These are phyloP conservation scores for Acanthosepion pharaonis DNA, from an alignment of 2,888 invertebrate species.

Conservation along the genomic window DNA sequence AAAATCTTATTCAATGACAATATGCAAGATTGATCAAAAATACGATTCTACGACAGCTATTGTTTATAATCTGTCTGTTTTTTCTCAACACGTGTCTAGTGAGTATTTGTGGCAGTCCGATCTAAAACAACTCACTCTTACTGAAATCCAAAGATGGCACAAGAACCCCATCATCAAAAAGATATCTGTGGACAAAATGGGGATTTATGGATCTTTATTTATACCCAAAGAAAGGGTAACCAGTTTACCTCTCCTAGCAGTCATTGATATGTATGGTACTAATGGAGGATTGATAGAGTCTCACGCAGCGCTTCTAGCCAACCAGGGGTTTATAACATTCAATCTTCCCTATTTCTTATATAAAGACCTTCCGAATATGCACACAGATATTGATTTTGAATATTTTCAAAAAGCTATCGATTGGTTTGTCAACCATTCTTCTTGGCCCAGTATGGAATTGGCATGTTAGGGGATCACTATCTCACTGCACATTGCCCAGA, in stretches of 20 bases:
- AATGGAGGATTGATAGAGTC: background rate
- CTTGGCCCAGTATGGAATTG: background rate
- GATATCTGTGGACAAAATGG: slow-evolving; percentile 56
- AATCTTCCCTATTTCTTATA: background rate
- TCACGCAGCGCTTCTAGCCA: background rate
- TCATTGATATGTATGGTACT: background rate
- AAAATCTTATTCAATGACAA: slow-evolving; percentile 52
- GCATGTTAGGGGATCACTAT: background rate
- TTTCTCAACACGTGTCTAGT: slow-evolving; percentile 53
- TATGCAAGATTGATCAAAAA: slow-evolving; percentile 59
- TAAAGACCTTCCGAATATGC: background rate
- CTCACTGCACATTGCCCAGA: background rate
- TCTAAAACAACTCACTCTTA: slow-evolving; percentile 47
- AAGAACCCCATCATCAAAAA: slow-evolving; percentile 52
- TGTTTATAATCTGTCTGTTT: slow-evolving; percentile 52
- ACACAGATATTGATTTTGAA: background rate
- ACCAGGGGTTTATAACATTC: background rate
- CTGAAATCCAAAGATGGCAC: slow-evolving; percentile 57
- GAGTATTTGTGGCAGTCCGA: slow-evolving; percentile 49
- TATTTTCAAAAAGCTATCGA: background rate
- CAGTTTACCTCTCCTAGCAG: background rate
- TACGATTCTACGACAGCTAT: slow-evolving; percentile 59
- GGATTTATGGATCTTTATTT: slow-evolving; percentile 62
- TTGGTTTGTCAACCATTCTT: background rate
- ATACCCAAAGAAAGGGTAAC: slow-evolving; percentile 57